Evolutionary conservation across 2,113 vertebrate species (phyloP).

Genomic region (Rhea americana): DNA sequence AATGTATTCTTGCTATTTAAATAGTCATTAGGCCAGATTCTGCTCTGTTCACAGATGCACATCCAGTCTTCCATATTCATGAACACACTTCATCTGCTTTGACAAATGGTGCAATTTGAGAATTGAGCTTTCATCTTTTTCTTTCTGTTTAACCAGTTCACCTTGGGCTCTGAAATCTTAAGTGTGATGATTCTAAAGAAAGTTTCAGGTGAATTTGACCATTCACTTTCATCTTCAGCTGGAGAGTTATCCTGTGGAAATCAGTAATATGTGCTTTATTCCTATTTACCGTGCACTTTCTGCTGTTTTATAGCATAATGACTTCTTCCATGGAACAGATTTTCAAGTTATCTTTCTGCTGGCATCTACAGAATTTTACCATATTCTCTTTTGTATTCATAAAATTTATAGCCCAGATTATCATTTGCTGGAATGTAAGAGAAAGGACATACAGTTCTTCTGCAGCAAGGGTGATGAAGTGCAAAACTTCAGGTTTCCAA

Average conservation of each 20-base stretch:
- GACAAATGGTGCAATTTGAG: slow-evolving; percentile 21
- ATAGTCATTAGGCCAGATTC: slow-evolving; percentile 62
- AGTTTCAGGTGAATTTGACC: background rate
- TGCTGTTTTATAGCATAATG: background rate
- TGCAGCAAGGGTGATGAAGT: background rate
- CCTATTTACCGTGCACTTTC: background rate
- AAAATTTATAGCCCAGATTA: background rate
- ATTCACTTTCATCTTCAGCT: background rate
- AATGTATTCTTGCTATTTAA: slow-evolving; percentile 41
- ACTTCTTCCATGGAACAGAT: background rate
- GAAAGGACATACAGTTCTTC: background rate
- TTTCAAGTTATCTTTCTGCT: background rate
- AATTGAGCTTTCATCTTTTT: slow-evolving; percentile 18
- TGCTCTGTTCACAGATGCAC: slow-evolving; percentile 50
- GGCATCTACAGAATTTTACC: background rate
- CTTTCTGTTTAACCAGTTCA: background rate
- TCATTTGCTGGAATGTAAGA: background rate
- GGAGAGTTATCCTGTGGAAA: background rate
- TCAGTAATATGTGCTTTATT: background rate
- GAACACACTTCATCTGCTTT: slow-evolving; percentile 38
- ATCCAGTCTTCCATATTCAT: slow-evolving; percentile 58
- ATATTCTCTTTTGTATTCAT: background rate
- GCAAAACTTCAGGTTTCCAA: background rate
- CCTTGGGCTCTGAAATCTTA: background rate
- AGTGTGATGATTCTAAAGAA: background rate